A percentile compares a stretch with the other conserved stretches of the same genome.
phyloP scores from a whole-genome alignment of 2,113 vertebrate species.

The Todiramphus saurophagus region DNA sequence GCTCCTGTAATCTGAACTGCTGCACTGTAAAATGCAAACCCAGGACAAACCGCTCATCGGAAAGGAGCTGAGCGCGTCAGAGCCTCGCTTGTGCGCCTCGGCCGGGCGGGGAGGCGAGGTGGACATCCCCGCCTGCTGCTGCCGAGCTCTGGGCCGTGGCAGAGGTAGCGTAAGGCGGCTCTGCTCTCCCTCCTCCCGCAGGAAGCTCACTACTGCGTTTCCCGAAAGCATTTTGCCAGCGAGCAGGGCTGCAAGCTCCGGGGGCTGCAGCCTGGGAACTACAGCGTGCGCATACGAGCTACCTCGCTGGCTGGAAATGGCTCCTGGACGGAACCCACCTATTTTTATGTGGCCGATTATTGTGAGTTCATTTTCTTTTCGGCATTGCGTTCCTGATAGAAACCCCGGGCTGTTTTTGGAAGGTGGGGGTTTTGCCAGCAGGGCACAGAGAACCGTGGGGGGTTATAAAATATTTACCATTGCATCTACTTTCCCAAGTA shows the following conservation, averaged over 20 bases:
- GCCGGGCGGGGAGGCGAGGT: not conserved
- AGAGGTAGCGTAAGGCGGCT: accelerated
- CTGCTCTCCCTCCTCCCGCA: constrained; percentile 19
- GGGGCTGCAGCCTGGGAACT: constrained; percentile 88
- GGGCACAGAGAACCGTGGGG: not conserved
- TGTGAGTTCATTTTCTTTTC: constrained; percentile 70
- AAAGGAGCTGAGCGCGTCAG: not conserved
- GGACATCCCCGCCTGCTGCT: accelerated
- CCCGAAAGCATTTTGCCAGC: constrained; percentile 82
- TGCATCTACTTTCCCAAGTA: not conserved
- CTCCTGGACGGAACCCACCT: constrained; percentile 88
- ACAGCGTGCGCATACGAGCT: constrained; percentile 89
- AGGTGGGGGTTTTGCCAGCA: not conserved
- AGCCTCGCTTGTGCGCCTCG: not conserved
- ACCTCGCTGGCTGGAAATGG: constrained; percentile 94
- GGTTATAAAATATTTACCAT: not conserved
- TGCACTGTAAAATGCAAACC: not conserved
- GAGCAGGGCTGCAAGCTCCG: constrained; percentile 82
- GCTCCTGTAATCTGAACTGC: not conserved
- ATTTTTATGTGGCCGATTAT: constrained; percentile 87
- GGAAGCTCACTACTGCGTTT: constrained; percentile 86
- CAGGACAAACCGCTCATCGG: not conserved
- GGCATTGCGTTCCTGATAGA: not conserved
- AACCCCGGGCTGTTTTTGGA: not conserved
- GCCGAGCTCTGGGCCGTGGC: not conserved